These are phyloP conservation scores for Pyralis farinalis DNA, from an alignment of 2,888 invertebrate genomes.

Conservation along the genomic window DNA sequence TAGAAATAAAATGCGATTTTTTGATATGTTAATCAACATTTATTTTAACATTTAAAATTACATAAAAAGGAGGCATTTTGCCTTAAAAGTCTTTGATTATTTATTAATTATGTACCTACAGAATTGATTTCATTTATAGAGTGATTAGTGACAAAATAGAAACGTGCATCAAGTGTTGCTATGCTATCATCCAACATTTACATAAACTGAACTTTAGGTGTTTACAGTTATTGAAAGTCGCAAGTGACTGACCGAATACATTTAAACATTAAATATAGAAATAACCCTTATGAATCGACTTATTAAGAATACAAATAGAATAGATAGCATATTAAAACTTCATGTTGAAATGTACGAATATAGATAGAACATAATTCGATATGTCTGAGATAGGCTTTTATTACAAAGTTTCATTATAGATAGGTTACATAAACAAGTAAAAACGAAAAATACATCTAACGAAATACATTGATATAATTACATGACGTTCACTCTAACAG, in stretches of 20 bases:
- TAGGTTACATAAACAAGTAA: too few species aligned
- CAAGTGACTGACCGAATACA: not conserved
- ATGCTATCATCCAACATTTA: slow-evolving; percentile 23
- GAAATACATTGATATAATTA: too few species aligned
- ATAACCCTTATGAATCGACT: not conserved
- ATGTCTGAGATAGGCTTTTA: slow-evolving; percentile 24
- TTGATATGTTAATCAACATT: slow-evolving; percentile 76
- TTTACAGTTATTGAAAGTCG: not conserved
- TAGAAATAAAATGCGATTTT: slow-evolving; percentile 46
- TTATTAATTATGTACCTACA: slow-evolving; percentile 61
- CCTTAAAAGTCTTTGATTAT: slow-evolving; percentile 75
- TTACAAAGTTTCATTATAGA: too few species aligned
- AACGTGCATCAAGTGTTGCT: slow-evolving; percentile 24
- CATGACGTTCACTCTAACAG: not conserved
- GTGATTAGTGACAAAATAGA: slow-evolving; percentile 32
- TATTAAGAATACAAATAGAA: not conserved
- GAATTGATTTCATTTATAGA: slow-evolving; percentile 74
- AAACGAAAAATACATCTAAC: too few species aligned
- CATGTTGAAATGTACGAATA: slow-evolving; percentile 17
- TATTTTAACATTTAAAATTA: slow-evolving; percentile 80
- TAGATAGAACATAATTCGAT: slow-evolving; percentile 22
- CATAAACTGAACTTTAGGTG: not conserved
- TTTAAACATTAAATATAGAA: not conserved
- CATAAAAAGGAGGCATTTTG: slow-evolving; percentile 77
- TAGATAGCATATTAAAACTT: slow-evolving; percentile 24